A percentile compares a stretch with the other conserved stretches of the same genome.
These are phyloP conservation scores for Megaleporinus macrocephalus DNA, from an alignment of 2,113 vertebrate genomes.

Conservation along the genomic window DNA sequence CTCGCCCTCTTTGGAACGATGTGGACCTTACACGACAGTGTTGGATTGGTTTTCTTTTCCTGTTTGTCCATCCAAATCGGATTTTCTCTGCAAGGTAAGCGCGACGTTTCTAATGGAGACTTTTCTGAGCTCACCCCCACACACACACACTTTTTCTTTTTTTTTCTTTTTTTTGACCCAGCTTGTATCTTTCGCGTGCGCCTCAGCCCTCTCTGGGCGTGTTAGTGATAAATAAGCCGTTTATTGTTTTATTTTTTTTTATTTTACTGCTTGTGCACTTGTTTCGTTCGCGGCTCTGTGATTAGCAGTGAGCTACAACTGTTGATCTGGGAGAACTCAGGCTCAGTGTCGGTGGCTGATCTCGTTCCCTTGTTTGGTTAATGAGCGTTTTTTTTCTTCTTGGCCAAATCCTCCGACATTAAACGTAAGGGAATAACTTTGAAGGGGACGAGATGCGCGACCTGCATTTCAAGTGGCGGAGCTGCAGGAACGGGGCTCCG, in stretches of 20 bases:
- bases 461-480: constrained; percentile 54
- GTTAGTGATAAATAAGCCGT: neutral
- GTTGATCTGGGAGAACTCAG: constrained; percentile 52
- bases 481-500: constrained; percentile 31
- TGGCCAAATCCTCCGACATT: neutral
- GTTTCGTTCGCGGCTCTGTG: neutral
- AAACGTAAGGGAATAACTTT: constrained; percentile 55
- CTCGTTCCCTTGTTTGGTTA: neutral
- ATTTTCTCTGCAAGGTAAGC: constrained; percentile 78
- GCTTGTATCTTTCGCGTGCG: too few species aligned
- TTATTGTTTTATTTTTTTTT: too few species aligned
- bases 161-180: neutral
- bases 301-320: constrained; percentile 42
- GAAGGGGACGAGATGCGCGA: constrained; percentile 52
- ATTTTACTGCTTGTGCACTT: too few species aligned
- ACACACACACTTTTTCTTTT: neutral
- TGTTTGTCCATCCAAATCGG: constrained; percentile 77
- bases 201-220: neutral
- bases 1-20: constrained; percentile 70
- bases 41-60: constrained; percentile 79
- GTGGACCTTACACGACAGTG: constrained; percentile 79
- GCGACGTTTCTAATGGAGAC: neutral
- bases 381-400: neutral
- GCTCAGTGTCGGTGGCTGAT: neutral
- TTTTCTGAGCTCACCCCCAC: neutral